Base-by-base conservation (phyloP, 1,140 invertebrate genomes). In the Cydia strobilella region DNA sequence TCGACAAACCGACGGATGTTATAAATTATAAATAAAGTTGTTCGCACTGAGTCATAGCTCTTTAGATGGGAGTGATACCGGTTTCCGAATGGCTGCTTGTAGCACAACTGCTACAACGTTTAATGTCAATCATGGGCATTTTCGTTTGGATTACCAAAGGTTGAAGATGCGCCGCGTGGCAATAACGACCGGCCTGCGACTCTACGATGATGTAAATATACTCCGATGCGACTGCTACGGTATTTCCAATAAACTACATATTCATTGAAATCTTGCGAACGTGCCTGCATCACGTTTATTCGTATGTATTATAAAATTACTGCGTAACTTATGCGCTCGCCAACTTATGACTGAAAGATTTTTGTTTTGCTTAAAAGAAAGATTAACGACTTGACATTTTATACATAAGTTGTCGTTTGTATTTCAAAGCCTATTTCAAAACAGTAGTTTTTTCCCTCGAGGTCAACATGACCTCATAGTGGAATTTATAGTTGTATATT, bases 121-220 rank as follows among this genome's bases (percentile, higher is more conserved):
- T 80, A 85, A 83, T 80, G 75, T 76, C 79, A 78, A 79, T 72
- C 71, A 74, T 73, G 76, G 75, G 74, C 77, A 76, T 48, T 80
- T 82, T 81, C 77, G 83, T 85, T 84, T 84, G 83, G 83, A 85
- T 84, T 85, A 45, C 42, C 42, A 89, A 90, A 90, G 89, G 87
- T 91, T 90, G 88, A 90, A 86, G 89, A 88, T 91, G 80, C 75
- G 66, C 79, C 77, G 79, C 74, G 77, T 81, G 82, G 84, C 82
- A 88, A 82, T 83, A 69, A 69, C 74, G 76, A 42, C 78, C 59
- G 69, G 74, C 65, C 73, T 69, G 66, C 73, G 72, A 82, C 80
- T 82, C 80, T 76, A 74, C 20, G 15, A 82, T 90, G 84, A 88
- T 84, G 86, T 87, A 83, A 51, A 51, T 51, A 51, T 18, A n/a